Conservation (phyloP, 2,797 vertebrate species). For the Poliocrania exsul region DNA sequence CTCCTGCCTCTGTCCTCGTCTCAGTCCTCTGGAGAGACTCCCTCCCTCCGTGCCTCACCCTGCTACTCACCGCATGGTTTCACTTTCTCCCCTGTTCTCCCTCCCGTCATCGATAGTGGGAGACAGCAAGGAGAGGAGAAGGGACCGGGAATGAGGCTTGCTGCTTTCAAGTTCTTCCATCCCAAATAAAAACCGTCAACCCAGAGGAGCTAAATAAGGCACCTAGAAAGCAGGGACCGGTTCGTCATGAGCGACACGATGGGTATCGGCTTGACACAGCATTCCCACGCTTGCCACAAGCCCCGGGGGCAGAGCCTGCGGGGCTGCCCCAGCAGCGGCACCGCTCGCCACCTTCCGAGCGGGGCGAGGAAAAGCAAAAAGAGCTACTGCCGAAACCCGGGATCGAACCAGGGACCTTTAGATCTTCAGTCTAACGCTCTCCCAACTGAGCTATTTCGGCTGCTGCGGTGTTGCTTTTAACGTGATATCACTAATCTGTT, state of each 20-base stretch:
- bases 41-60: accelerated
- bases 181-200: accelerated
- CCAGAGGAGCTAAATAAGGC: no score
- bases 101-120: accelerated
- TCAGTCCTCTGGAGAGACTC: neutral
- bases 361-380: accelerated
- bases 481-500: accelerated
- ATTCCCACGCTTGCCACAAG: accelerated
- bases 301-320: neutral
- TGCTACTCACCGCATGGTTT: accelerated
- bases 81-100: neutral
- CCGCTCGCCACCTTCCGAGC: neutral
- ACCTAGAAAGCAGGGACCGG: accelerated
- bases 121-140: accelerated
- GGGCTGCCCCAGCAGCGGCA: accelerated
- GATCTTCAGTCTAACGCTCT: constrained; percentile 80
- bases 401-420: constrained; percentile 81
- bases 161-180: neutral
- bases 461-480: accelerated
- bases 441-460: constrained; percentile 80
- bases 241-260: accelerated
- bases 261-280: accelerated
- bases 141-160: accelerated
- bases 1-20: neutral
- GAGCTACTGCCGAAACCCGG: constrained; percentile 61